A percentile compares a stretch with the other conserved stretches of the same genome.
phyloP scores from a whole-genome alignment of 2,888 invertebrate genomes.

The Slavum lentiscoides region DNA sequence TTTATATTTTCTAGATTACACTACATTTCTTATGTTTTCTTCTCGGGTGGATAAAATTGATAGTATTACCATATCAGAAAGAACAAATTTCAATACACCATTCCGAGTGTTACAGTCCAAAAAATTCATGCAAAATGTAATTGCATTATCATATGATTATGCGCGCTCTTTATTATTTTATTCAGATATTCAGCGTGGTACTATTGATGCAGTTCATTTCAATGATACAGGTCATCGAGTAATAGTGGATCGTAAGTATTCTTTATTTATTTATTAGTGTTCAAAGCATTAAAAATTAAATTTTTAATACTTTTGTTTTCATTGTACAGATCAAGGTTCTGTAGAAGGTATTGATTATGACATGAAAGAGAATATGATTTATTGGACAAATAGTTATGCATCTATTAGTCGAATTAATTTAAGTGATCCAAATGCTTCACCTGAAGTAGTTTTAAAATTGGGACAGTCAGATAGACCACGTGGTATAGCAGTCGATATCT shows the following conservation, averaged over 20 bases:
- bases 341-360: constrained; percentile 87
- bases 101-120: constrained; percentile 73
- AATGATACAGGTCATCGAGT: constrained; percentile 75
- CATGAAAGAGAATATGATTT: constrained; percentile 69
- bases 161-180: constrained; percentile 73
- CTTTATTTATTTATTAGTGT: constrained; percentile 7
- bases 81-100: constrained; percentile 76
- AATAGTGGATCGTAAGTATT: constrained; percentile 69
- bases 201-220: constrained; percentile 80
- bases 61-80: constrained; percentile 75
- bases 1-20: constrained; percentile 66
- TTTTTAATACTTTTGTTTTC: constrained; percentile 22
- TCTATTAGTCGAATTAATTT: constrained; percentile 69
- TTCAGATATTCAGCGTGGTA: constrained; percentile 85
- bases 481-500: constrained; percentile 83
- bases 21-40: constrained; percentile 82
- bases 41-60: constrained; percentile 81
- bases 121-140: constrained; percentile 80
- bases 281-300: neutral
- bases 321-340: constrained; percentile 72
- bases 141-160: constrained; percentile 82
- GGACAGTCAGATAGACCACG: constrained; percentile 76
- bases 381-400: constrained; percentile 84
- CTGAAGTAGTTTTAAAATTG: constrained; percentile 69
- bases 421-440: constrained; percentile 59